Evolutionary conservation across 2,888 invertebrate genomes (phyloP).

Genomic region (Ramazzottius varieornatus): DNA sequence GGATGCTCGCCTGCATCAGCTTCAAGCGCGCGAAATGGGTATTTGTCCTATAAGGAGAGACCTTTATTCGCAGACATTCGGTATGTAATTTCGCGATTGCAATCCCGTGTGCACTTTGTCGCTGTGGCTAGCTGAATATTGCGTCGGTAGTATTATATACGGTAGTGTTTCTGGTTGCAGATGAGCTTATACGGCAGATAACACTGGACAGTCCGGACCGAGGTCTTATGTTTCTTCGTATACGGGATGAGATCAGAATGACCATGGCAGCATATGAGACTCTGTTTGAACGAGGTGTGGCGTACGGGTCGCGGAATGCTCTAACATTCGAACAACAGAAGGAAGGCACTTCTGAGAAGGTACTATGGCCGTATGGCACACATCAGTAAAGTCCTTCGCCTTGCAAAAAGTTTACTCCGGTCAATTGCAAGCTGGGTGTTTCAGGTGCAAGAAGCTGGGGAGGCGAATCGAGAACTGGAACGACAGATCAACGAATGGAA

Average conservation of each 20-base stretch:
- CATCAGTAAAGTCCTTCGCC: too few relatives aligned
- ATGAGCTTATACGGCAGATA: conserved; percentile 28
- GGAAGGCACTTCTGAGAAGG: conserved; percentile 40
- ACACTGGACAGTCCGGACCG: conserved; percentile 28
- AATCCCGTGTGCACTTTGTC: too few relatives aligned
- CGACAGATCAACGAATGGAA: conserved; percentile 3
- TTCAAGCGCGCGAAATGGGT: conserved; percentile 83
- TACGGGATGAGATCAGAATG: conserved; percentile 27
- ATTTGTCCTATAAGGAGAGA: conserved; percentile 79
- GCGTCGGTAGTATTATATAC: conserved; percentile 4
- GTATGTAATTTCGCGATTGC: too few relatives aligned
- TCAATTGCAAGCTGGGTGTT: neutral
- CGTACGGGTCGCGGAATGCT: conserved; percentile 28
- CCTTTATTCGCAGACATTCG: conserved; percentile 82
- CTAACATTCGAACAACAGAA: conserved; percentile 23
- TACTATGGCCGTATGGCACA: too few relatives aligned
- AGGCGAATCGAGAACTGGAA: neutral
- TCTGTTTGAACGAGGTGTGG: conserved; percentile 27
- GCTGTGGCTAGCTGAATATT: too few relatives aligned
- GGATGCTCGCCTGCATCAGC: conserved; percentile 58
- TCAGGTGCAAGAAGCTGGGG: neutral
- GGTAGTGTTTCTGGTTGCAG: conserved; percentile 13
- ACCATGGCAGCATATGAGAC: conserved; percentile 28
- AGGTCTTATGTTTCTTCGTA: conserved; percentile 25
- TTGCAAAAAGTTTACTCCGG: neutral